A percentile compares a stretch with the other conserved stretches of the same genome.
Evolutionary conservation across 1,140 invertebrate species (phyloP).

Genomic region (Galleria mellonella): DNA sequence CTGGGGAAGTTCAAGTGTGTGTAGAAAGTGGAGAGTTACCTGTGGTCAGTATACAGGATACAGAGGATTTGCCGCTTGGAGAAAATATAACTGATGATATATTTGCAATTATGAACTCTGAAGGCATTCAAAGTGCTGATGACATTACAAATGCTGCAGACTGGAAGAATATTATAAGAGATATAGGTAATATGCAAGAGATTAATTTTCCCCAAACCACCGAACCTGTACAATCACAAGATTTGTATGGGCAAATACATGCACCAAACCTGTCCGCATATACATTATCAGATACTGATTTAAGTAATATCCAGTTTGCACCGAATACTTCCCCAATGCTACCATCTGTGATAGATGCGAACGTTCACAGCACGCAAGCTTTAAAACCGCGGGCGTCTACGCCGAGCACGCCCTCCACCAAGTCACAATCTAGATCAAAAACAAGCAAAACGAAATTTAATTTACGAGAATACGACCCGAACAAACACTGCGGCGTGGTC

Average conservation of each 20-base stretch:
- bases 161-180: conserved; percentile 70
- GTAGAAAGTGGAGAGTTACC: conserved; percentile 63
- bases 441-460: conserved; percentile 77
- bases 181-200: conserved; percentile 63
- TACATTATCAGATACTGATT: conserved; percentile 45
- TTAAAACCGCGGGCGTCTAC: conserved; percentile 29
- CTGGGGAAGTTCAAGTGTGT: conserved; percentile 59
- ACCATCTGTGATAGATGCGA: conserved; percentile 39
- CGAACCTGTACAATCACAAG: conserved; percentile 41
- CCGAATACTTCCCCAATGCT: conserved; percentile 42
- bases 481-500: conserved; percentile 87
- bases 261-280: conserved; percentile 34
- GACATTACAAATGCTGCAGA: conserved; percentile 59
- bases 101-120: conserved; percentile 69
- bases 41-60: conserved; percentile 69
- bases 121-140: conserved; percentile 65
- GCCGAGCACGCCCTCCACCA: conserved; percentile 39
- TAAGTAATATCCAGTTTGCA: conserved; percentile 49
- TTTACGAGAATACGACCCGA: conserved; percentile 85
- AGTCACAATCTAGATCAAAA: conserved; percentile 66
- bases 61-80: conserved; percentile 57
- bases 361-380: conserved; percentile 38
- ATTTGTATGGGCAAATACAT: conserved; percentile 45
- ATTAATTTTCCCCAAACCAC: conserved; percentile 55
- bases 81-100: conserved; percentile 68